These are phyloP conservation scores for Phalanger gymnotis DNA, from an alignment of 2,797 vertebrate genomes.

Conservation along the genomic window DNA sequence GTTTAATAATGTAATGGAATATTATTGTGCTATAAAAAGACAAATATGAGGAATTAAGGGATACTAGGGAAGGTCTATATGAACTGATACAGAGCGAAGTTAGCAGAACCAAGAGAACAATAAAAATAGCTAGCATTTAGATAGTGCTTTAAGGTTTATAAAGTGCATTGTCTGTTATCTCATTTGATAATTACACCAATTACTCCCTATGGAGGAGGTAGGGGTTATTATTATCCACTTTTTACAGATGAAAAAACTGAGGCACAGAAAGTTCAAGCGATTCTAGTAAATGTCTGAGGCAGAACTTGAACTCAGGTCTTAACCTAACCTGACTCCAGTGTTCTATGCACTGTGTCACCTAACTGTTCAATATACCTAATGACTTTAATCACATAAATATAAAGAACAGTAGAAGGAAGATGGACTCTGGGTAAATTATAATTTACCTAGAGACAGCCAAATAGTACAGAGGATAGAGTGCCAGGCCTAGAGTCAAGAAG, in stretches of 20 bases:
- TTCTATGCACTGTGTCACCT: background rate
- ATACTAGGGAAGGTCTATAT: background rate
- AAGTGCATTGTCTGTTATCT: background rate
- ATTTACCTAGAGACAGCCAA: background rate
- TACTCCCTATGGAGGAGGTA: background rate
- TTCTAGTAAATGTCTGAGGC: background rate
- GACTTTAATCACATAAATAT: background rate
- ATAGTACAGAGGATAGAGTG: background rate
- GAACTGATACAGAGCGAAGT: background rate
- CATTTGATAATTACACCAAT: background rate
- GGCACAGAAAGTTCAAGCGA: background rate
- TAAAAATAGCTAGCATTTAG: background rate
- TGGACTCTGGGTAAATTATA: background rate
- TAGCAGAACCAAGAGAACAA: background rate
- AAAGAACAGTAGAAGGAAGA: background rate
- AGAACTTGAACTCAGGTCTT: background rate
- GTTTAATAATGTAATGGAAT: background rate
- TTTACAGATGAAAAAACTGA: background rate
- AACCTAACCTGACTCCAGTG: background rate
- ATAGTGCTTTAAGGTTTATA: background rate
- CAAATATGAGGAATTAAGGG: background rate
- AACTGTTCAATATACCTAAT: background rate
- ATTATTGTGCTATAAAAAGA: background rate
- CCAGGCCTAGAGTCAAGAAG: background rate
- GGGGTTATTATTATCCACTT: background rate